These are phyloP conservation scores for Drosophila kanapiae DNA, from an alignment of 1,140 invertebrate genomes.

Conservation along the genomic window DNA sequence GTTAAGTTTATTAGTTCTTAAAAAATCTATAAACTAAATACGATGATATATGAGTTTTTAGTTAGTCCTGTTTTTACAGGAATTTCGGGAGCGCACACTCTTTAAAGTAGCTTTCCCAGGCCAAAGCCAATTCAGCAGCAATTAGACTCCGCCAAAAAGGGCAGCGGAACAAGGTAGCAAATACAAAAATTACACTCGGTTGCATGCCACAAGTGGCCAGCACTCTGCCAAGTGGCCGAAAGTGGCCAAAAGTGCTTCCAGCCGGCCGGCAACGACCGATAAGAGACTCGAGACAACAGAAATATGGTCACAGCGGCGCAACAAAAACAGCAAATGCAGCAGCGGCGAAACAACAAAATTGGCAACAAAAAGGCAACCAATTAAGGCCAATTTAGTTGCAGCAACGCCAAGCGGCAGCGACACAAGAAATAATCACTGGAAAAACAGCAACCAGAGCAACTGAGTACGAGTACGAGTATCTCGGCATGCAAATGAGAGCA, in stretches of 20 bases:
- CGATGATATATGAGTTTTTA: no score
- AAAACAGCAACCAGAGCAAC: constrained; percentile 55
- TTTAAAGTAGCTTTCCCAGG: constrained; percentile 11
- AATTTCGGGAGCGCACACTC: constrained; percentile 1
- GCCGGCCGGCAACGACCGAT: constrained; percentile 79
- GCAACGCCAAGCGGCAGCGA: constrained; percentile 71
- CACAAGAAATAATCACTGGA: constrained; percentile 76
- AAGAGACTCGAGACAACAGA: constrained; percentile 63
- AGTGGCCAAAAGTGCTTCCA: constrained; percentile 59
- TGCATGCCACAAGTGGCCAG: constrained; percentile 66
- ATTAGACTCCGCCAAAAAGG: constrained; percentile 36
- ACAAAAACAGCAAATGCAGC: constrained; percentile 54
- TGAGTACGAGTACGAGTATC: constrained; percentile 36
- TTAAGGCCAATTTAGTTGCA: constrained; percentile 82
- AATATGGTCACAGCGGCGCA: constrained; percentile 53
- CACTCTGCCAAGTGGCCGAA: constrained; percentile 40
- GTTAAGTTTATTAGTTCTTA: background rate
- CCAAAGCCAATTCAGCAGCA: constrained; percentile 18
- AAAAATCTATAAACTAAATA: background rate
- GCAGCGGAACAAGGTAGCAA: constrained; percentile 26
- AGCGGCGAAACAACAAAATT: constrained; percentile 58
- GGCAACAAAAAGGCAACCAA: constrained; percentile 71
- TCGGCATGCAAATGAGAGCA: constrained; percentile 78
- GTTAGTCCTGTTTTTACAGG: background rate
- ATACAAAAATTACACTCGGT: constrained; percentile 40